Conservation (phyloP, 2,797 vertebrate species). For the Ambastaia sidthimunki region DNA sequence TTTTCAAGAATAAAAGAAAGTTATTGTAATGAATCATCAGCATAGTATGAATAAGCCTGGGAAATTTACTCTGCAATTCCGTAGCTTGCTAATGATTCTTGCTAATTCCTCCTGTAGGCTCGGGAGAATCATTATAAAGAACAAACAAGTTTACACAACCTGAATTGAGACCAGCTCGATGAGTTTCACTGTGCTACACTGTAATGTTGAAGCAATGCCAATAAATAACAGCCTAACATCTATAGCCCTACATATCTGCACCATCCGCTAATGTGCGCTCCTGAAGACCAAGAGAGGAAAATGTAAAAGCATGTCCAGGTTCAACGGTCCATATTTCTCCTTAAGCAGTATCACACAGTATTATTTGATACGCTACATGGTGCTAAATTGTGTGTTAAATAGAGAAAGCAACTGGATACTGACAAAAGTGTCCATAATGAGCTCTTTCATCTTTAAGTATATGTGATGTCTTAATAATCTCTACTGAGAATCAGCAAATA, state of each 20-base stretch:
- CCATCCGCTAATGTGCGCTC: conserved; percentile 12
- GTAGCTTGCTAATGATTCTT: neutral
- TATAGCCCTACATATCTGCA: neutral
- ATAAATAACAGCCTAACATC: no score
- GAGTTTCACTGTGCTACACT: neutral
- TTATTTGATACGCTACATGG: conserved; percentile 29
- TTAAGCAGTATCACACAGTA: conserved; percentile 10
- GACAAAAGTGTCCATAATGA: conserved; percentile 41
- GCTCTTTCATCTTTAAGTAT: conserved; percentile 22
- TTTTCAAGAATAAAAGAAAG: neutral
- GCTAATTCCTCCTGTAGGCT: conserved; percentile 9
- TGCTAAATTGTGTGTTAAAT: conserved; percentile 31
- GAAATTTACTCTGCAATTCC: conserved; percentile 10
- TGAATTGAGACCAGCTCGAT: neutral
- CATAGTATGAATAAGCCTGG: neutral
- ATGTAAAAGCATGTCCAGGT: neutral
- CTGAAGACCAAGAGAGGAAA: neutral
- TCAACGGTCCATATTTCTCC: neutral
- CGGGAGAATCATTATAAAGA: neutral
- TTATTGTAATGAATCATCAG: neutral
- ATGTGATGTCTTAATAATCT: no score
- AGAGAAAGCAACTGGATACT: conserved; percentile 15
- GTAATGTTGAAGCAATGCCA: neutral
- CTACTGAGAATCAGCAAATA: neutral
- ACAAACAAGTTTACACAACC: neutral